Evolutionary conservation across 2,797 vertebrate genomes (phyloP), one percentile per base, ranked within the genome.

Genomic region (Schizothorax lantsangensis): DNA sequence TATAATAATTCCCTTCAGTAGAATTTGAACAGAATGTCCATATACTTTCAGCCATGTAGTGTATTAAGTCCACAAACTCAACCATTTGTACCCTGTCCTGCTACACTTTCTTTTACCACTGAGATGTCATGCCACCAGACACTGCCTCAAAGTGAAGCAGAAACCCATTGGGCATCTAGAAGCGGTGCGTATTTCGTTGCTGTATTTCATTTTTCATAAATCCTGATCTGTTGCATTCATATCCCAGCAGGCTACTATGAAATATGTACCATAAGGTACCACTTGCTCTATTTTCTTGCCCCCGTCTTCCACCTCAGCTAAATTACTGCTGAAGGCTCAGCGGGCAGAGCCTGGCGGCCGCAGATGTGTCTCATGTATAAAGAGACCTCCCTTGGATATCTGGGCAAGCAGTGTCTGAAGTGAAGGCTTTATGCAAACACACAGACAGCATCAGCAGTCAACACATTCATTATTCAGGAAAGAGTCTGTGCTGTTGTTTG

Each of bases 401-500:
- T 78, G 84, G 82, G 88, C 71, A 84, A 78, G 47, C 82, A 83
- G 86, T 84, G 84, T 77, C 86, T 81, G 74, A 88, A 83, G 86
- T 84, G 82, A 87, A 85, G 66, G 84, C 80, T 79, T 84, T 89
- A 89, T 85, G 88, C 84, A 86, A 88, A 89, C 87, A 88, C 84
- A 84, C 66, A 89, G 81, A 82, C 77, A 69, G 87, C 88, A 84
- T 71, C 88, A 88, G 84, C 83, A 88, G 84, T 62, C 87, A 54
- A 73, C 83, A 86, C 89, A 90, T 91, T 91, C 85, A 90, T 91
- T 89, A 90, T 90, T 90, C 62, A 90, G 54, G 62, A 84, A 80
- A 89, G 87, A 85, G 72, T 81, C 88, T 40, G 75, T 57, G 81
- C 72, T 78, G 59, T 62, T 75, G 72, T 83, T 87, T 79, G 66